Evolutionary conservation across 2,888 invertebrate genomes (phyloP), one percentile per base, ranked within the genome.

Genomic region (Lasius platythorax): DNA sequence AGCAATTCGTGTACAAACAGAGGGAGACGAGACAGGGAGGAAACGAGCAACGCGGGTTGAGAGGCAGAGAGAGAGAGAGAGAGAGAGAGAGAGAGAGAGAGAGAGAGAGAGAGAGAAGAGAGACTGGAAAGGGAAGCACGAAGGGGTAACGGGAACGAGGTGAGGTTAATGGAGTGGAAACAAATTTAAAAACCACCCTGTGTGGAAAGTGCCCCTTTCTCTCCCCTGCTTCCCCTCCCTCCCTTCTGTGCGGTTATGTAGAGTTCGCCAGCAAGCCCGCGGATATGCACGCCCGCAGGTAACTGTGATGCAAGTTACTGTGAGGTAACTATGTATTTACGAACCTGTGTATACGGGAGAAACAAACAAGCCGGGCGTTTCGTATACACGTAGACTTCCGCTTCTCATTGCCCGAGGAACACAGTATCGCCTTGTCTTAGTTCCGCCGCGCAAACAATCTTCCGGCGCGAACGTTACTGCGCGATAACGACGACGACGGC

Each of bases 151-250:
- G 74, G 86, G 82, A 88, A 90, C 87, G 91, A 87, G 89, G 75
- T 86, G 87, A 81, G 87, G 90, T 93, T 93, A 93, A 93, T 93
- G 93, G 93, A 91, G 92, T 89, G 90, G 93, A 93, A 93, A 91
- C 87, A 93, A 93, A 93, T 93, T 93, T 92, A 91, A 92, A 93
- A 93, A 93, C 88, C 89, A 84, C 85, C 56, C 79, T 43, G 85
- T 28, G 85, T 56, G 84, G 72, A 53, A 53, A n/a, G 46, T 33
- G 68, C 37, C 37, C 37, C 37, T 37, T 37, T 33, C 30, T 23
- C 30, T 50, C 5, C 43, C 11, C 46, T 23, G 23, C 23, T 23
- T 23, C 23, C 23, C 0, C 23, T 23, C 43, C 23, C 43, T 37
- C 37, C 37, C 3, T 37, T 37, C 37, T 5, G 63, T 53, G 75